These are phyloP conservation scores for Drosophila nannoptera DNA, from an alignment of 1,140 invertebrate genomes.

Conservation along the genomic window DNA sequence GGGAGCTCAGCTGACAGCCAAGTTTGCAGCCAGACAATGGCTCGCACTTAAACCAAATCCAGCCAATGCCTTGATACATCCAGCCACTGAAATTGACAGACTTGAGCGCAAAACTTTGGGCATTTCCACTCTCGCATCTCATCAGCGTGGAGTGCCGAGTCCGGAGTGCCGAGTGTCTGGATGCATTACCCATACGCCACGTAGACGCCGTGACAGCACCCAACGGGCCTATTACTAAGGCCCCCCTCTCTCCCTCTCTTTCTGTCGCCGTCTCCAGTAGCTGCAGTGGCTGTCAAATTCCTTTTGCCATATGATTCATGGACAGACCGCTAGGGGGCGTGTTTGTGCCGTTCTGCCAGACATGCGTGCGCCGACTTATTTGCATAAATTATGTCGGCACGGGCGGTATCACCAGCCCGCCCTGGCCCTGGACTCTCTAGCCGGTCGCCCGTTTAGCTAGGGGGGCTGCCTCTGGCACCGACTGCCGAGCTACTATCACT, in stretches of 20 bases:
- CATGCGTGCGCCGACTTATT: constrained; percentile 55
- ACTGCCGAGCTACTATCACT: constrained; percentile 30
- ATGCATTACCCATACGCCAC: constrained; percentile 53
- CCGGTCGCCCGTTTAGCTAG: no score
- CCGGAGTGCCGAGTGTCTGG: constrained; percentile 28
- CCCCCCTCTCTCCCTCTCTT: constrained; percentile 3
- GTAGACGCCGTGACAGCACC: constrained; percentile 36
- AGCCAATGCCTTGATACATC: constrained; percentile 18
- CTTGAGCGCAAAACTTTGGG: constrained; percentile 51
- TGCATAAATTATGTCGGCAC: constrained; percentile 59
- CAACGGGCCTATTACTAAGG: constrained; percentile 58
- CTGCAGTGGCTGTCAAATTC: constrained; percentile 50
- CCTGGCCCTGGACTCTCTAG: constrained; percentile 5
- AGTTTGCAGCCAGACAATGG: constrained; percentile 34
- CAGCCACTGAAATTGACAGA: constrained; percentile 56
- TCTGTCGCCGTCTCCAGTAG: neutral
- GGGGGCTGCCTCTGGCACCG: no score
- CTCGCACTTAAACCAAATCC: constrained; percentile 22
- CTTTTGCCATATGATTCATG: constrained; percentile 68
- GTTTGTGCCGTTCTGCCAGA: constrained; percentile 20
- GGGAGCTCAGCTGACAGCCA: constrained; percentile 7
- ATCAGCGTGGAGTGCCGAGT: constrained; percentile 16
- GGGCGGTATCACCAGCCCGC: neutral
- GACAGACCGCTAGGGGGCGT: constrained; percentile 30
- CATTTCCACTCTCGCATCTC: constrained; percentile 16